Evolutionary conservation across 2,113 vertebrate genomes (phyloP).

Genomic region (Oenanthe oenanthe): DNA sequence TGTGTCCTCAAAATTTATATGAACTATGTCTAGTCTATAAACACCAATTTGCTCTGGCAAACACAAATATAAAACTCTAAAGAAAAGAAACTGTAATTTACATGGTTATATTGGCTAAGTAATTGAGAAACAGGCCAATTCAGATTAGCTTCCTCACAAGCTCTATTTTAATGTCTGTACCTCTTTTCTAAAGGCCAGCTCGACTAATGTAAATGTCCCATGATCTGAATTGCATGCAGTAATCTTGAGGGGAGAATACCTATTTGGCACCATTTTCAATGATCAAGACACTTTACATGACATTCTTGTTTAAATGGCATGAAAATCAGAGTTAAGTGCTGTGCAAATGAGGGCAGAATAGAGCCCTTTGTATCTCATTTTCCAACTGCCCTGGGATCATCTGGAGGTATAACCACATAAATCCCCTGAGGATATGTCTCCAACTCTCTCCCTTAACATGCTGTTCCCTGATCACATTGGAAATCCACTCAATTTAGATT

Average conservation of each 20-base stretch:
- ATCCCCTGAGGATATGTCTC: background rate
- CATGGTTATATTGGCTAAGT: background rate
- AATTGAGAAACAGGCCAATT: background rate
- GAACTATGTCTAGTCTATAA: background rate
- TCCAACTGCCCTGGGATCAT: slow-evolving; percentile 38
- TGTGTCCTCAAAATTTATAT: background rate
- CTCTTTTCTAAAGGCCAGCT: background rate
- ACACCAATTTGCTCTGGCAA: background rate
- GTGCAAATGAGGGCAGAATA: slow-evolving; percentile 56
- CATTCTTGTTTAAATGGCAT: slow-evolving; percentile 48
- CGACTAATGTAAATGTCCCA: slow-evolving; percentile 6
- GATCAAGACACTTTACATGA: background rate
- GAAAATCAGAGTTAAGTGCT: slow-evolving; percentile 45
- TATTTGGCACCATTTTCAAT: background rate
- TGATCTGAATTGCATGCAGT: background rate
- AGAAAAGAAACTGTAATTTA: background rate
- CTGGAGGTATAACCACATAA: slow-evolving; percentile 59
- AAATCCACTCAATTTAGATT: slow-evolving; percentile 51
- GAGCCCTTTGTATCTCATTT: slow-evolving; percentile 55
- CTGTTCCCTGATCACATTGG: background rate
- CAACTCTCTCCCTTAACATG: background rate
- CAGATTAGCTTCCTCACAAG: background rate
- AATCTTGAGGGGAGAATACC: background rate
- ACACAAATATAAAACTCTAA: background rate
- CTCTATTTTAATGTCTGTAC: background rate